These are phyloP conservation scores for Oithona nana DNA, from an alignment of 2,888 invertebrate species.

Conservation along the genomic window DNA sequence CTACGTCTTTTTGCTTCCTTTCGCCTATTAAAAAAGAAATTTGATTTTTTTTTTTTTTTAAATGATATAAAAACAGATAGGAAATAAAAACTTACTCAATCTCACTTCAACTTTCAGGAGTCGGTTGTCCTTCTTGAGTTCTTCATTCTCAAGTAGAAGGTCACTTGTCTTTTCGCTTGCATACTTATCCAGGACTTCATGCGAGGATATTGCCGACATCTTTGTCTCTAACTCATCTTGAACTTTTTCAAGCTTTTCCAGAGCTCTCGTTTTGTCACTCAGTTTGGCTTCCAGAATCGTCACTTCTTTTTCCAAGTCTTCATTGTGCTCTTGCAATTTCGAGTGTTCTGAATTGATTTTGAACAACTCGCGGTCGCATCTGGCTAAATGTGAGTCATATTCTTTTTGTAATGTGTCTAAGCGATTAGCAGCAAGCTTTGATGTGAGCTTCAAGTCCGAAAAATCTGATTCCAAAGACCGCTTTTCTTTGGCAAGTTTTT, in stretches of 20 bases:
- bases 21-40: too few species aligned
- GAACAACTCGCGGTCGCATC: background rate
- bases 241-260: background rate
- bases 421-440: background rate
- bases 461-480: background rate
- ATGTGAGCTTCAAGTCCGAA: background rate
- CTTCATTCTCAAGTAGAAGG: background rate
- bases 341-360: background rate
- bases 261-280: background rate
- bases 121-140: background rate
- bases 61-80: too few species aligned
- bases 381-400: background rate
- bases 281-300: background rate
- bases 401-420: background rate
- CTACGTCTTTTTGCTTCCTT: background rate
- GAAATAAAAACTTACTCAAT: too few species aligned
- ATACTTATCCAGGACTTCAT: background rate
- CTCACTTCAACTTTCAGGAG: background rate
- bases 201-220: background rate
- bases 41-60: too few species aligned
- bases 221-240: background rate
- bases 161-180: background rate
- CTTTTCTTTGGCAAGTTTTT: background rate
- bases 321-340: background rate
- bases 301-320: background rate